phyloP scores from a whole-genome alignment of 2,888 invertebrate genomes.

The Cantharis nigra region DNA sequence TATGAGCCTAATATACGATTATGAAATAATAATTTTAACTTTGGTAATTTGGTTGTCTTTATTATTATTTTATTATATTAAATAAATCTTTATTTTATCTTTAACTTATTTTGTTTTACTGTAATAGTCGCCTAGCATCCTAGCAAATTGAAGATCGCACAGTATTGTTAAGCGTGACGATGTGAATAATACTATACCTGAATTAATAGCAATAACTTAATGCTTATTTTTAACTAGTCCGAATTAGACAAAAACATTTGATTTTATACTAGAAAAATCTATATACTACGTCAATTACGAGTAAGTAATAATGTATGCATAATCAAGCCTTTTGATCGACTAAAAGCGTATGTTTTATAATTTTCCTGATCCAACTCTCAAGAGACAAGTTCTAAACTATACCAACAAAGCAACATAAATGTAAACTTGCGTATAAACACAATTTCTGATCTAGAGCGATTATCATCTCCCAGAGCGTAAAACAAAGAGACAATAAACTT shows the following conservation, averaged over 20 bases:
- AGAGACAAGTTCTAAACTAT: background rate
- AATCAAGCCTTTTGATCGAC: background rate
- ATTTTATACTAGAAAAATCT: background rate
- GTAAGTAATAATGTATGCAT: background rate
- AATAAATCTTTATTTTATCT: too few relatives aligned
- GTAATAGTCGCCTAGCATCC: too few relatives aligned
- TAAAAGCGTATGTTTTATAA: background rate
- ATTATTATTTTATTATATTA: too few relatives aligned
- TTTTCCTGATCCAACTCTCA: background rate
- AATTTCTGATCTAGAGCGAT: slow-evolving; percentile 43
- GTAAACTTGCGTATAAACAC: slow-evolving; percentile 31
- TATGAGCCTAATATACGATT: too few relatives aligned
- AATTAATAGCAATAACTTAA: too few relatives aligned
- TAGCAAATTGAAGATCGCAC: too few relatives aligned
- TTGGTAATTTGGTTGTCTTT: too few relatives aligned
- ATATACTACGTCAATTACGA: background rate
- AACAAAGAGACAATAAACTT: slow-evolving; percentile 39
- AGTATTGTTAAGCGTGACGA: too few relatives aligned
- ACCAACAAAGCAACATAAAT: slow-evolving; percentile 6
- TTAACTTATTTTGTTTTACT: too few relatives aligned
- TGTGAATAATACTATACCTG: too few relatives aligned
- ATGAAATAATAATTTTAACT: too few relatives aligned
- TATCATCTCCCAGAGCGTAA: slow-evolving; percentile 42
- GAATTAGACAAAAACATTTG: background rate
- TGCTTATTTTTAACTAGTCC: too few relatives aligned